These are phyloP conservation scores for Listrodromus nycthemerus DNA, from an alignment of 2,888 invertebrate species.

Conservation along the genomic window DNA sequence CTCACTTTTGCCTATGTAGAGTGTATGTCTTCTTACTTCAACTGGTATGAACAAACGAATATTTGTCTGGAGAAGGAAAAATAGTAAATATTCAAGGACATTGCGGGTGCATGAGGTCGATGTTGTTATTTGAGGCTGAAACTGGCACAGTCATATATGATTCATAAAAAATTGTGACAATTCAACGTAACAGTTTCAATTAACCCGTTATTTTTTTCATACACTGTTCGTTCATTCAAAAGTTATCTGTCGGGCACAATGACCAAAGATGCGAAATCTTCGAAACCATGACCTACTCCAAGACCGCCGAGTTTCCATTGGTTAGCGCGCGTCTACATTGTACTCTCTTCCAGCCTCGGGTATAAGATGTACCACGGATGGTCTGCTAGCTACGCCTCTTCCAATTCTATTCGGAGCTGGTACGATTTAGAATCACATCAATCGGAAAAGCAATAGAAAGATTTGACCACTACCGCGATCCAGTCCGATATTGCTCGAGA, in stretches of 20 bases:
- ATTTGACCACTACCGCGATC: slow-evolving; percentile 24
- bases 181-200: background rate
- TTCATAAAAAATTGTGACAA: background rate
- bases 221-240: background rate
- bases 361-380: background rate
- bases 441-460: slow-evolving; percentile 42
- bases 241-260: background rate
- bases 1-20: background rate
- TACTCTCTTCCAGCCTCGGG: slow-evolving; percentile 1
- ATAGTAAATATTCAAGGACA: background rate
- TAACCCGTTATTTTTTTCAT: background rate
- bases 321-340: slow-evolving; percentile 51
- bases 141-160: background rate
- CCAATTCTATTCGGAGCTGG: background rate
- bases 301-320: slow-evolving; percentile 50
- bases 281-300: slow-evolving; percentile 55
- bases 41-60: background rate
- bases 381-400: background rate
- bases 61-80: background rate
- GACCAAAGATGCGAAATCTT: background rate
- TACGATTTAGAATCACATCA: slow-evolving; percentile 47
- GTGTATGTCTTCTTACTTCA: background rate
- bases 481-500: slow-evolving; percentile 25
- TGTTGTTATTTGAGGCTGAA: background rate
- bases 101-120: background rate